Evolutionary conservation across 2,797 vertebrate genomes (phyloP).

Genomic region (Delichon dasypus): DNA sequence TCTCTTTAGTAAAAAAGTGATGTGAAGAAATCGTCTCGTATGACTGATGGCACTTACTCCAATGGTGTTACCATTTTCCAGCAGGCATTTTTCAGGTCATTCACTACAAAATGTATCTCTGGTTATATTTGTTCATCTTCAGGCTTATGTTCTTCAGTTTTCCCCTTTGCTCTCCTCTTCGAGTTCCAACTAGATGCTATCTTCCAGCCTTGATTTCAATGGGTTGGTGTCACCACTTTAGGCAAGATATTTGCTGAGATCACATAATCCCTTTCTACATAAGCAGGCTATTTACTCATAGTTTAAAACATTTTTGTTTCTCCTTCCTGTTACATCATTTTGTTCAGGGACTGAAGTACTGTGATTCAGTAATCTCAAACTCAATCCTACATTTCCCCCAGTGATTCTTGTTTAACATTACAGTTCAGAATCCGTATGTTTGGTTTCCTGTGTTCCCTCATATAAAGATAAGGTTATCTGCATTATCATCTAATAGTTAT

Average conservation of each 20-base stretch:
- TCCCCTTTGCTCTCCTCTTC: not conserved
- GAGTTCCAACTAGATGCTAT: not conserved
- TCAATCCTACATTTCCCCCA: not conserved
- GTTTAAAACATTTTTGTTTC: not conserved
- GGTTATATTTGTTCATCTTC: not conserved
- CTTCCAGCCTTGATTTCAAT: not conserved
- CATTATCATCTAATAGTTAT: not conserved
- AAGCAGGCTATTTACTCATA: not conserved
- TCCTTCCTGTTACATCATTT: not conserved
- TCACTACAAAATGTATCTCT: not conserved
- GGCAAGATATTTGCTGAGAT: not conserved
- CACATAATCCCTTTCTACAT: not conserved
- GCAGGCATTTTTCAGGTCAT: not conserved
- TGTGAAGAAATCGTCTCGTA: not conserved
- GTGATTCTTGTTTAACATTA: not conserved
- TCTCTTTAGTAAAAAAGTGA: not conserved
- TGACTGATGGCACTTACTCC: not conserved
- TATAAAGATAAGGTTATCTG: not conserved
- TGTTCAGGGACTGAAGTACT: not conserved
- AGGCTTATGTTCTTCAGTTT: not conserved
- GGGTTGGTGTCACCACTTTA: not conserved
- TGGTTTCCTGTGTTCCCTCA: not conserved
- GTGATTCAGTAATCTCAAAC: not conserved
- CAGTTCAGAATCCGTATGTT: not conserved
- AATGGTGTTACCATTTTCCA: not conserved